Evolutionary conservation across 2,797 vertebrate species (phyloP), one percentile per base, ranked within the genome.

Genomic region (Percopsis omiscomaycus): DNA sequence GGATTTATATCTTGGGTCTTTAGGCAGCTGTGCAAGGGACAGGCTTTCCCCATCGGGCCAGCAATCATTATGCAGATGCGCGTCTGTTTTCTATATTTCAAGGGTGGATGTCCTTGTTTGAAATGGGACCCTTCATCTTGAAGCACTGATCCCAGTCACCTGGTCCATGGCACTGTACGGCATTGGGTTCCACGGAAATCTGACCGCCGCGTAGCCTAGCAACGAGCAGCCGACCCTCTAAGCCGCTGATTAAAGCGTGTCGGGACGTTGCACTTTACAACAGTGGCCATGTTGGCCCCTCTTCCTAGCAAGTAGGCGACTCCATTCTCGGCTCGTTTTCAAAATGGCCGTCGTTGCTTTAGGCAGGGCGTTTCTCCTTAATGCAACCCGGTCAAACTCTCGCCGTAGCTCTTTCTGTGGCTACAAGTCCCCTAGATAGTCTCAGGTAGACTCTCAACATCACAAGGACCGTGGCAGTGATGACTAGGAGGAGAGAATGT

Each of bases 361-460:
- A 66, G 54, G 61, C 54, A 63, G 58, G 69, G 64, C 75, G 65
- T 56, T 74, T 57, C 8, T 15, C 22, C 22, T 22, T 46, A 46
- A 46, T 50, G n/a, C n/a, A n/a, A n/a, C n/a, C n/a, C n/a, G 68
- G 68, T 66, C 72, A 44, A 28, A 50, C 37, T 52, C 49, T 52
- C n/a, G 64, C 66, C 55, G 54, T 63, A 65, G 63, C 59, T 64
- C 42, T 69, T 79, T 75, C 51, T 79, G 66, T 67, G 71, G 65
- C 10, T 15, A 73, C 74, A 67, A 58, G 71, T 74, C 60, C 71
- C 77, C 73, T 69, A 58, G 71, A 74, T 89, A 79, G 88, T 92
- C 90, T 94, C 91, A 91, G 91, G 91, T 89, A 89, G 90, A 84
- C 83, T 77, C 71, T 71, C 81, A 77, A 79, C 82, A 86, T 85